Evolutionary conservation across 1,140 invertebrate genomes (phyloP), one percentile per base, ranked within the genome.

Genomic region (Caenorhabditis tropicalis): DNA sequence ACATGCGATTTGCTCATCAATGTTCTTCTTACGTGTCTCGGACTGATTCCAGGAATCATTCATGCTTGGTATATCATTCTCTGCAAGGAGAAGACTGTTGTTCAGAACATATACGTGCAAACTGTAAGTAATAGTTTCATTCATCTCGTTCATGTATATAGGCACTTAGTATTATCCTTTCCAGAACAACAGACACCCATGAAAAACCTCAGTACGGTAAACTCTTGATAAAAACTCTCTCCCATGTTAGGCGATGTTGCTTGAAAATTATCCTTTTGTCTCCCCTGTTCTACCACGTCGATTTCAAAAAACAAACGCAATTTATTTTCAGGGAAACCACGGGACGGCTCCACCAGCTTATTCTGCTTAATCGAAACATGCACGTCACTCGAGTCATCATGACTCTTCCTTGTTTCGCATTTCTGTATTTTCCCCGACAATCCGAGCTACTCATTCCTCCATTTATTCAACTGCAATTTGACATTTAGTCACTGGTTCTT

Each of bases 31-130:
- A 84, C 82, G 2, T 80, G 65, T 16, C 82, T 84, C 21, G 39
- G 39, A 24, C 6, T 84, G 29, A 84, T 84, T 21, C 82, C 74
- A 7, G 74, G 70, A 84, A 33, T 84, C 16, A 84, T 84, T 70
- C 82, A 84, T 33, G 82, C 82, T 1, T 65, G 56, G 29, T 82
- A 82, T 27, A 24, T 82, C 46, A 82, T 82, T 29, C 56, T 82
- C 58, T 82, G 60, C 82, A 65, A 82, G 36, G 82, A 82, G 65
- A 74, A 43, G 36, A 39, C 36, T 65, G 53, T 58, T 19, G 60
- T 70, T 70, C 29, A 33, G 33, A 74, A 74, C 65, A 27, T 74
- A 74, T 74, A 74, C 21, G 21, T 74, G 2, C 65, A 74, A n/a
- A 74, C 65, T 5, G 65, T 74, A n/a, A 74, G 65, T 74, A 36